Percentiles rank a stretch among this genome's conserved stretches.
phyloP scores from a whole-genome alignment of 2,113 vertebrate species.

The Callochromis pleurospilus region DNA sequence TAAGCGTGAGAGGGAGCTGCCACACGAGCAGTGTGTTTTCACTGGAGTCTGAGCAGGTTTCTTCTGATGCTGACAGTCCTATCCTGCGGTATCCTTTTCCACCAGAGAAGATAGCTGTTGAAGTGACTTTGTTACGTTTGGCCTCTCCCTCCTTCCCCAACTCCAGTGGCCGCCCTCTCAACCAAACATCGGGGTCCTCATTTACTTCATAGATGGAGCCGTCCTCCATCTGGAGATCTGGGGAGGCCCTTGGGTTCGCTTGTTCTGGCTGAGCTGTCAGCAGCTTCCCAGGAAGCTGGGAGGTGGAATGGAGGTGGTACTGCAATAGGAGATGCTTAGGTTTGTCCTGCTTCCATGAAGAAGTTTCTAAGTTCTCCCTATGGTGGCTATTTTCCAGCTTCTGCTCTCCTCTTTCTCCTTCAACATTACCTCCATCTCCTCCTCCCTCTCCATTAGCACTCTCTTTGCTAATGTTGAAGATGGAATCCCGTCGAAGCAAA shows the following conservation, averaged over 20 bases:
- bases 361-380: neutral
- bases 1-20: constrained; percentile 26
- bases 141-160: neutral
- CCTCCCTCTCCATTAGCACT: neutral
- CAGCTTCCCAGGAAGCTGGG: constrained; percentile 36
- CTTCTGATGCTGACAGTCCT: neutral
- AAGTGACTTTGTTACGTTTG: constrained; percentile 10
- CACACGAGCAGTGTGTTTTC: constrained; percentile 39
- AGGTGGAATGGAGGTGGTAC: constrained; percentile 33
- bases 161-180: constrained; percentile 4
- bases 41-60: neutral
- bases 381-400: neutral
- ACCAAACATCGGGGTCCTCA: constrained; percentile 48
- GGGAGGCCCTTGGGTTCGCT: neutral
- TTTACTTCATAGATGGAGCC: constrained; percentile 40
- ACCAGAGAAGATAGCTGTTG: constrained; percentile 23
- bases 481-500: neutral
- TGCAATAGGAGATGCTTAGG: constrained; percentile 10
- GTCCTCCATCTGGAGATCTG: constrained; percentile 18
- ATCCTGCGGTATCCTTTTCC: constrained; percentile 19
- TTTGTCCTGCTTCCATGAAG: neutral
- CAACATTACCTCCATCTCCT: neutral
- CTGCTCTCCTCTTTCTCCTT: neutral
- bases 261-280: constrained; percentile 5
- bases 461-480: neutral